Conservation (phyloP, 2,888 invertebrate species). For the Heliconius charithonia region DNA sequence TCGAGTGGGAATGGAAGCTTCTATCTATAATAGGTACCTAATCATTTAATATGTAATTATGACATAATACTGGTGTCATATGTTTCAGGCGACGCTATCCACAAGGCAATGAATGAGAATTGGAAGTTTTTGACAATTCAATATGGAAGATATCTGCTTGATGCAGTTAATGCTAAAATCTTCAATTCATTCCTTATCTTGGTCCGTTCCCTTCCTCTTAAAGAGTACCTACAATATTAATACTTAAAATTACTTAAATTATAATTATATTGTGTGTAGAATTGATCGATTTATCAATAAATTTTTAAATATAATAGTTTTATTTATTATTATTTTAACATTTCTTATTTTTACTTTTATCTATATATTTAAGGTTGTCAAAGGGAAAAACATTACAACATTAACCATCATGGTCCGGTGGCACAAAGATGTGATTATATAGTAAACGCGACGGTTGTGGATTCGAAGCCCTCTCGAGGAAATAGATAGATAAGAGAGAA, state of each 20-base stretch:
- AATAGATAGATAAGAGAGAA: too few relatives aligned
- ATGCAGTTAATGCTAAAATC: neutral
- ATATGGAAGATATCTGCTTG: neutral
- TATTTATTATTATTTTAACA: neutral
- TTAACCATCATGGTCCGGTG: neutral
- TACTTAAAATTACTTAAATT: neutral
- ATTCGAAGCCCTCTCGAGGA: too few relatives aligned
- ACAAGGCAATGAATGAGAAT: conserved; percentile 6
- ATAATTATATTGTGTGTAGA: neutral
- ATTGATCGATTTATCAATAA: neutral
- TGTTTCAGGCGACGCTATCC: conserved; percentile 17
- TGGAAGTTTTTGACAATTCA: conserved; percentile 1
- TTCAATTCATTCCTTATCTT: neutral
- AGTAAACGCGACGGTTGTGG: too few relatives aligned
- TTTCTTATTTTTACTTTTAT: neutral
- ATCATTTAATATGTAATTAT: neutral
- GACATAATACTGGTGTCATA: neutral
- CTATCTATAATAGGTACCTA: neutral
- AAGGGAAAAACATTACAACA: too few relatives aligned
- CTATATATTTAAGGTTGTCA: neutral
- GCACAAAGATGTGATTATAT: neutral
- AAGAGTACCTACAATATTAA: conserved; percentile 8
- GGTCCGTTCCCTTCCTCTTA: neutral
- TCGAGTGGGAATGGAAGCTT: too few relatives aligned
- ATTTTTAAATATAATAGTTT: neutral